These are phyloP conservation scores for Psittacula derbiana DNA, from an alignment of 2,797 vertebrate species.

Conservation along the genomic window DNA sequence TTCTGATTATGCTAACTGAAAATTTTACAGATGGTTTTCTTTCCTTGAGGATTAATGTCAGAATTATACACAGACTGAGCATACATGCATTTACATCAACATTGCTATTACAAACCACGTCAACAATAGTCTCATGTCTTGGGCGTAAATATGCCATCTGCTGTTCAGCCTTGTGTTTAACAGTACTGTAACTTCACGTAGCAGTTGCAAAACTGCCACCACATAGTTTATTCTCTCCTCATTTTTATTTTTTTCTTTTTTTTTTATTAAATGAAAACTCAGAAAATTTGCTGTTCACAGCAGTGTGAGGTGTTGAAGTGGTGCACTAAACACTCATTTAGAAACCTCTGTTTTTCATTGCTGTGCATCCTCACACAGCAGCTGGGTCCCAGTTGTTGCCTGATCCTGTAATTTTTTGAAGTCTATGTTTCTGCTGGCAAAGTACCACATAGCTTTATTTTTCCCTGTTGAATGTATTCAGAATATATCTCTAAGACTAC, in stretches of 20 bases:
- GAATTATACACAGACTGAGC: background rate
- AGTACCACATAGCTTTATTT: background rate
- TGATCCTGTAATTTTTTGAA: background rate
- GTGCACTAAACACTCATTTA: background rate
- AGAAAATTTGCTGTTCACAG: background rate
- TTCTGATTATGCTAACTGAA: background rate
- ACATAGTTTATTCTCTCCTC: background rate
- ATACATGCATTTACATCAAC: slow-evolving; percentile 42
- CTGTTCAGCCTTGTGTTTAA: slow-evolving; percentile 43
- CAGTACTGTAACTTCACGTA: slow-evolving; percentile 1
- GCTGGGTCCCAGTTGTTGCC: background rate
- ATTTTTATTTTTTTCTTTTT: background rate
- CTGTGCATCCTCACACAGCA: background rate
- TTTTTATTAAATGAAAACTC: background rate
- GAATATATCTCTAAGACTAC: background rate
- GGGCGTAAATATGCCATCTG: slow-evolving; percentile 55
- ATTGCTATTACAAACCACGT: slow-evolving; percentile 33
- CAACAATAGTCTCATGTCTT: slow-evolving; percentile 9
- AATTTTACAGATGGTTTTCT: slow-evolving; percentile 40
- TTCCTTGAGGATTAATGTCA: slow-evolving; percentile 27
- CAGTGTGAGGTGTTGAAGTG: background rate
- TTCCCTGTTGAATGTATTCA: background rate
- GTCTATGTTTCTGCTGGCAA: background rate
- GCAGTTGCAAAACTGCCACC: background rate
- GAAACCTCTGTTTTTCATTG: background rate